Evolutionary conservation across 2,797 vertebrate species (phyloP).

Genomic region (Tolypeutes matacus): DNA sequence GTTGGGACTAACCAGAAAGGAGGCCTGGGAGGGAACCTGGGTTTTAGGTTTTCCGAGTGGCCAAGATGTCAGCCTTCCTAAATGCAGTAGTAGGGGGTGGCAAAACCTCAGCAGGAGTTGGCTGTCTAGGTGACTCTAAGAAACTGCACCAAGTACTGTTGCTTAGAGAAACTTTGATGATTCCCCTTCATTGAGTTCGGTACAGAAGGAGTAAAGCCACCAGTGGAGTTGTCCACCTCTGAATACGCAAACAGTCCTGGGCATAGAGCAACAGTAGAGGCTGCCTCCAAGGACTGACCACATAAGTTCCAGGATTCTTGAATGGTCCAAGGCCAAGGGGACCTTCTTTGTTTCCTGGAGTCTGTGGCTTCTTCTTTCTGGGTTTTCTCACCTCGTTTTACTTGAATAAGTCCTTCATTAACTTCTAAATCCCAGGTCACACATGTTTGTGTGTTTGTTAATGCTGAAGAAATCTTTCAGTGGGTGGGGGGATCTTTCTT

Average conservation of each 20-base stretch:
- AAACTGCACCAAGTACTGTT: not conserved
- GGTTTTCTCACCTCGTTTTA: not conserved
- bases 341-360: not conserved
- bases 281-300: not conserved
- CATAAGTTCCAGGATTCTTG: not conserved
- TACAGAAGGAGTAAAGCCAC: not conserved
- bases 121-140: not conserved
- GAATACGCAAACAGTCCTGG: not conserved
- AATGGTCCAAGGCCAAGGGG: not conserved
- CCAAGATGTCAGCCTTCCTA: not conserved
- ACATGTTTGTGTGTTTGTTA: not conserved
- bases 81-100: not conserved
- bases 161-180: not conserved
- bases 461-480: not conserved
- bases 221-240: not conserved
- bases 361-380: not conserved
- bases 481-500: not conserved
- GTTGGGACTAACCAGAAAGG: not conserved
- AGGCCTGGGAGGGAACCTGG: not conserved
- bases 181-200: not conserved
- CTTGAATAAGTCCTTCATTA: not conserved
- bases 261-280: not conserved
- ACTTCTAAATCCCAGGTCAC: constrained; percentile 4
- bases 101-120: not conserved
- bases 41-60: not conserved